Conservation (phyloP, 2,888 invertebrate genomes). For the Galerucella nymphaeae region DNA sequence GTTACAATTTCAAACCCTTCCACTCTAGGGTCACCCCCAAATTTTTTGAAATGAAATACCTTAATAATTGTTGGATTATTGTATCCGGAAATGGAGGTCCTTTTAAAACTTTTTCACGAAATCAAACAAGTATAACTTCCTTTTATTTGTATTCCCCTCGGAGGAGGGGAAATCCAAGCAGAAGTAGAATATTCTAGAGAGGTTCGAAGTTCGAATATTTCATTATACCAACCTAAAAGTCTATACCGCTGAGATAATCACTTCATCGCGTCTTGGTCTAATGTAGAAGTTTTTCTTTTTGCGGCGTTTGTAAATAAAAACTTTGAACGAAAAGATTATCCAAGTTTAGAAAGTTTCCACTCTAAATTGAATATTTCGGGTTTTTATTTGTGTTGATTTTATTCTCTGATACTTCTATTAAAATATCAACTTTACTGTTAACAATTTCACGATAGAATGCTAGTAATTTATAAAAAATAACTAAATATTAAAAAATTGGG, state of each 20-base stretch:
- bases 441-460: too few relatives aligned
- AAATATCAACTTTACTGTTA: too few relatives aligned
- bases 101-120: not conserved
- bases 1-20: too few relatives aligned
- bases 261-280: not conserved
- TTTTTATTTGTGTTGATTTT: too few relatives aligned
- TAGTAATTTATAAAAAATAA: too few relatives aligned
- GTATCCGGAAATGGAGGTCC: not conserved
- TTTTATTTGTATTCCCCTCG: not conserved
- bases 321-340: not conserved
- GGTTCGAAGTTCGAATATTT: not conserved
- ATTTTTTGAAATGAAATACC: too few relatives aligned
- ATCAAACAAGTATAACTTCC: not conserved
- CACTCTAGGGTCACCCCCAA: too few relatives aligned
- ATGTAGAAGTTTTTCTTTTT: not conserved
- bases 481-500: too few relatives aligned
- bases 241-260: not conserved
- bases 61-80: not conserved
- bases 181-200: not conserved
- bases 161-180: not conserved
- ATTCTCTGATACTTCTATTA: too few relatives aligned
- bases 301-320: not conserved
- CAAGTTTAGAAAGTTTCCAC: not conserved
- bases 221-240: conserved; percentile 1
- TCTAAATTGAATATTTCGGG: too few relatives aligned